These are phyloP conservation scores for Dendrolimus kikuchii DNA, from an alignment of 1,140 invertebrate genomes.

Conservation along the genomic window DNA sequence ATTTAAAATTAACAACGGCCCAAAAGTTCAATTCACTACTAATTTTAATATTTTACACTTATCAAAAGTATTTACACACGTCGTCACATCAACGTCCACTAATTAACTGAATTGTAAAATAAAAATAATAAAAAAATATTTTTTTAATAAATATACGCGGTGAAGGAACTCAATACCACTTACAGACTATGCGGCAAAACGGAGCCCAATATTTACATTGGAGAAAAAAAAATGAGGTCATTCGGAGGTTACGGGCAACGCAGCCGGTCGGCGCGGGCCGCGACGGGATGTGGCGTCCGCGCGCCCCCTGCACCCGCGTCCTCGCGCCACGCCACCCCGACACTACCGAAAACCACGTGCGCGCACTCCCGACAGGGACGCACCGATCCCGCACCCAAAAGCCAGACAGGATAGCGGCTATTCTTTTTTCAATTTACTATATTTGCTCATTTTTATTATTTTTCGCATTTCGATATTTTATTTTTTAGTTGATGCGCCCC, in stretches of 20 bases:
- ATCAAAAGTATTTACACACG: constrained; percentile 37
- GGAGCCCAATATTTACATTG: constrained; percentile 70
- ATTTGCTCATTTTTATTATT: constrained; percentile 71
- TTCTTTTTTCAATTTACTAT: constrained; percentile 70
- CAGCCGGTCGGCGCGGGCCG: constrained; percentile 67
- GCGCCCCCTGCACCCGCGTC: constrained; percentile 27
- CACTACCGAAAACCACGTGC: constrained; percentile 57
- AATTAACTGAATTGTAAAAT: constrained; percentile 29
- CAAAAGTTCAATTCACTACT: constrained; percentile 39
- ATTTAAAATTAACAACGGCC: constrained; percentile 30
- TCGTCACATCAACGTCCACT: constrained; percentile 31
- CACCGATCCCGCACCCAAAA: constrained; percentile 16
- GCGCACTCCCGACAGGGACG: constrained; percentile 51
- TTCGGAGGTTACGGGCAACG: constrained; percentile 70
- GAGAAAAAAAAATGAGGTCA: constrained; percentile 71
- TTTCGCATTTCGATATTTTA: constrained; percentile 73
- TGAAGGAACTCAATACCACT: constrained; percentile 70
- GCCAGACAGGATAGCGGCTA: constrained; percentile 41
- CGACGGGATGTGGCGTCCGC: constrained; percentile 57
- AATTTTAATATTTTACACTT: constrained; percentile 34
- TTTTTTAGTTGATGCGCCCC: constrained; percentile 71
- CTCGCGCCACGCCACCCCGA: constrained; percentile 23
- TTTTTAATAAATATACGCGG: constrained; percentile 30
- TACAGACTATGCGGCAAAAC: constrained; percentile 69
- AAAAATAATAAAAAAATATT: constrained; percentile 36